Evolutionary conservation across 1,140 invertebrate genomes (phyloP), one percentile per base, ranked within the genome.

Genomic region (Fragariocoptes setiger): DNA sequence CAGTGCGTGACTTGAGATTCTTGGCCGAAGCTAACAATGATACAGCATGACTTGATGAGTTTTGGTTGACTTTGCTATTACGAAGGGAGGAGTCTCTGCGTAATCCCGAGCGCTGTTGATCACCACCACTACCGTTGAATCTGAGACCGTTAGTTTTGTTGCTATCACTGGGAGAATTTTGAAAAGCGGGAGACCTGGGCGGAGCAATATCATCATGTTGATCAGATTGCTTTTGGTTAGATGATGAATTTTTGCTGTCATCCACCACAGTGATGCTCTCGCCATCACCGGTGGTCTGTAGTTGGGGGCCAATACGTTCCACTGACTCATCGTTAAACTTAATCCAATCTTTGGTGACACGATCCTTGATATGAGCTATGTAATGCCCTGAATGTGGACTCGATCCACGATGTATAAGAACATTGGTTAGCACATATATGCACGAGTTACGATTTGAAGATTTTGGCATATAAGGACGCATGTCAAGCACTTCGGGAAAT

Each of bases 321-420:
- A 71, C 67, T 48, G 60, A 61, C 51, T 72, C 69, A 51, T 74
- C 71, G 53, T 71, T 72, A 48, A 72, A 72, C 39, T 49, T 47
- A 35, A 35, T 49, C 48, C 50, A 52, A 40, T 61, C 58, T 3
- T 61, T 63, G 5, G 56, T 52, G 15, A 56, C 57, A 44, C 61
- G 61, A 49, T 69, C 60, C 47, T 58, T 56, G 25, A 69, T 67
- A 47, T 68, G 63, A 22, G 67, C 66, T 46, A 70, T 65, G 49
- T 72, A 74, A 54, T 74, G 71, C n/a, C 71, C 71, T 37, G 67
- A 70, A 49, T 70, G 64, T 5, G 70, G 69, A 42, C 63, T 68
- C 17, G 60, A 59, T 8, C 71, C 71, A 51, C 65, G 62, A 47
- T 73, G 71, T 42, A 70, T 69, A 16, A 74, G 52, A 44, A 72